Base-by-base conservation (phyloP, 2,113 vertebrate genomes). In the Leucosticte australis region DNA sequence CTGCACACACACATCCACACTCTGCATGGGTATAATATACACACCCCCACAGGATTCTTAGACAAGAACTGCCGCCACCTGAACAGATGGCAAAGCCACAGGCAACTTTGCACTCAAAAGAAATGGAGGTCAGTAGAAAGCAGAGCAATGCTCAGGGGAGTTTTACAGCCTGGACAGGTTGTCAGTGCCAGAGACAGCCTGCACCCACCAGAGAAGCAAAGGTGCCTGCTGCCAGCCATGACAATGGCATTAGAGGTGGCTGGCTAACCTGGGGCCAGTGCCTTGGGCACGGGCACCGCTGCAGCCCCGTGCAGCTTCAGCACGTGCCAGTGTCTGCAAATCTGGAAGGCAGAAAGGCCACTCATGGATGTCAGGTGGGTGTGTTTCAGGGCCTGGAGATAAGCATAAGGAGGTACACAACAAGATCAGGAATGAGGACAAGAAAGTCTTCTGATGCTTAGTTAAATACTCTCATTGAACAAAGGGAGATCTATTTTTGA, bases 51-150 rank as follows among this genome's bases (percentile, higher is more conserved):
- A 33, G 33, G 24, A 79, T 41, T 56, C 53, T 75, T 46, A 68
- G 33, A 16, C 24, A 79, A 82, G 37, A 76, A 30, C 44, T 47
- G 30, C 78, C 75, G 16, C 56, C 60, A 92, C 76, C 50, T 92
- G 68, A 91, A 86, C 85, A 95, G 90, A 90, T 70, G 87, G 91
- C 84, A 84, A 89, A 93, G 79, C 92, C 12, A 2, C 16, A 5
- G 83, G 87, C 76, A 90, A 46, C 41, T 63, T 63, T 30, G 15
- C 42, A 13, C 84, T 87, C n/a, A 20, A 24, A 92, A 65, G 33
- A 59, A 91, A 79, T 52, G 39, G 52, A 91, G 52, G 59, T 79
- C 74, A 79, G 24, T 13, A 27, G 57, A 65, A 91, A 79, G 17
- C 12, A 79, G 59, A 46, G 30, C 17, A 53, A 59, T 22, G 52